phyloP scores from a whole-genome alignment of 2,797 vertebrate genomes.

The Acanthurus tractus region DNA sequence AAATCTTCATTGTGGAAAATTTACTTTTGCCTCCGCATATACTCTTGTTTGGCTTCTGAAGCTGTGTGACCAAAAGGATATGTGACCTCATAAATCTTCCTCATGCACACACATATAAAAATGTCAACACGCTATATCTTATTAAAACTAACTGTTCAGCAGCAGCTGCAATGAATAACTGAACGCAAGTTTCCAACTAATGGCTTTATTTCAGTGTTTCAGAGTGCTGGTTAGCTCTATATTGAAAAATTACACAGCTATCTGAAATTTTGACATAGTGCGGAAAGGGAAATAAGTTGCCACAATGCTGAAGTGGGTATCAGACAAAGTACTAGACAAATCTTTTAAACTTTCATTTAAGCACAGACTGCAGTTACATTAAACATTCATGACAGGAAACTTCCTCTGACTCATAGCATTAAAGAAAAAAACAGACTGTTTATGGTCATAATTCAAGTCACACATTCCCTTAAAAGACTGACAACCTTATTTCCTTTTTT shows the following conservation, averaged over 20 bases:
- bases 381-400: slow-evolving; percentile 48
- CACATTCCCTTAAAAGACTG: slow-evolving; percentile 42
- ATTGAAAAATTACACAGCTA: background rate
- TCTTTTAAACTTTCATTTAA: slow-evolving; percentile 24
- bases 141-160: slow-evolving; percentile 7
- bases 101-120: background rate
- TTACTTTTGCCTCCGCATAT: slow-evolving; percentile 14
- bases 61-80: slow-evolving; percentile 22
- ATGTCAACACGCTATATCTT: slow-evolving; percentile 23
- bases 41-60: slow-evolving; percentile 40
- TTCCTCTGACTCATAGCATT: slow-evolving; percentile 32
- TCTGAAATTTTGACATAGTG: slow-evolving; percentile 20
- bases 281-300: slow-evolving; percentile 31
- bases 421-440: slow-evolving; percentile 17
- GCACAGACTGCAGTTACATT: slow-evolving; percentile 23
- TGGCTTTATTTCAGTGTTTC: slow-evolving; percentile 42
- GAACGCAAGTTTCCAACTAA: slow-evolving; percentile 21
- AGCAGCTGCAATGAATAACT: background rate
- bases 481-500: slow-evolving; percentile 56
- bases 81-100: slow-evolving; percentile 24
- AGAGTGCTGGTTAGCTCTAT: slow-evolving; percentile 10
- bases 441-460: slow-evolving; percentile 35
- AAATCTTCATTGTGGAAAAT: slow-evolving; percentile 21
- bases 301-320: slow-evolving; percentile 23
- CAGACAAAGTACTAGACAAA: slow-evolving; percentile 18